phyloP scores from a whole-genome alignment of 2,113 vertebrate species.

The Electrona antarctica region DNA sequence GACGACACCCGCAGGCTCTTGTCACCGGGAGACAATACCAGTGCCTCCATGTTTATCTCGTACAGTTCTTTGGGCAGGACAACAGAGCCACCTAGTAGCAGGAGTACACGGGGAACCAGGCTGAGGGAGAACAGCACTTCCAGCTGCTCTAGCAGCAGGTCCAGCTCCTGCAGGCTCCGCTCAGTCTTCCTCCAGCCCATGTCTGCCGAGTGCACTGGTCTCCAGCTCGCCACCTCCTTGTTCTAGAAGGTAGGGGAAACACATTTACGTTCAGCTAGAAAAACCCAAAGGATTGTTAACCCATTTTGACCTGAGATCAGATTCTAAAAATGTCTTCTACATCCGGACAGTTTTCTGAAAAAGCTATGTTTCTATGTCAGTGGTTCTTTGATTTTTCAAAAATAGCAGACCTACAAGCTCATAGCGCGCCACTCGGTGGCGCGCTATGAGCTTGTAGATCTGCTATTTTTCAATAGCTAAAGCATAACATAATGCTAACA shows the following conservation, averaged over 20 bases:
- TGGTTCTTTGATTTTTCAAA: no score
- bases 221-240: slow-evolving; percentile 71
- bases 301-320: no score
- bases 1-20: slow-evolving; percentile 79
- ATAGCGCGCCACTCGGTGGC: no score
- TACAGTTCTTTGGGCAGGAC: slow-evolving; percentile 90
- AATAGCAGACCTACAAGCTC: no score
- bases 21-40: slow-evolving; percentile 75
- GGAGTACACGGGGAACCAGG: slow-evolving; percentile 88
- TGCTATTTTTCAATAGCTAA: no score
- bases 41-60: slow-evolving; percentile 89
- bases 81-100: slow-evolving; percentile 88
- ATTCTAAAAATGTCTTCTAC: no score
- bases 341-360: no score
- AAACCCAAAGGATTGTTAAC: no score
- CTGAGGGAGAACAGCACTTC: slow-evolving; percentile 88
- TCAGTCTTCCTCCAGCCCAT: slow-evolving; percentile 81
- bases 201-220: slow-evolving; percentile 55
- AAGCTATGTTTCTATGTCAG: no score
- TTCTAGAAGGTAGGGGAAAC: slow-evolving; percentile 63
- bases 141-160: slow-evolving; percentile 86
- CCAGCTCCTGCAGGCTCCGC: slow-evolving; percentile 84
- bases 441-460: no score
- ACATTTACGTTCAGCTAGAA: neutral
- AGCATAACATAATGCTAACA: no score